Conservation (phyloP, 1,140 invertebrate species). For the Sogatella furcifera region DNA sequence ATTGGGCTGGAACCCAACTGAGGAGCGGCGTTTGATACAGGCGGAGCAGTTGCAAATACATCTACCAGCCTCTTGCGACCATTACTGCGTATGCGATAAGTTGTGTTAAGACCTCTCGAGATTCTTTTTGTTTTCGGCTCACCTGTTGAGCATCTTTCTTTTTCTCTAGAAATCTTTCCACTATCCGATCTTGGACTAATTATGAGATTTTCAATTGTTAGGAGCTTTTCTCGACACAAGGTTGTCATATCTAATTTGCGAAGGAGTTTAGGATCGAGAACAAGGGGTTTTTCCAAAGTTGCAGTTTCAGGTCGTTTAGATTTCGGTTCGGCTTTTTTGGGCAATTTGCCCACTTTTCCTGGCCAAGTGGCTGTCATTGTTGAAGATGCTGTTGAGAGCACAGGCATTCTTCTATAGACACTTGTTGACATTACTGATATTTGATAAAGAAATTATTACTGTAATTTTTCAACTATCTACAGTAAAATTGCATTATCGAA, state of each 20-base stretch:
- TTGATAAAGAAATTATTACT: too few species aligned
- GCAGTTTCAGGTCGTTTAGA: conserved; percentile 41
- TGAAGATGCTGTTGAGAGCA: neutral
- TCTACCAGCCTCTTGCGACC: neutral
- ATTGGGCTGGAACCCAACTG: too few species aligned
- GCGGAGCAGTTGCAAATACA: neutral
- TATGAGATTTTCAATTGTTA: conserved; percentile 27
- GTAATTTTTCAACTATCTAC: too few species aligned
- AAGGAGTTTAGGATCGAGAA: conserved; percentile 41
- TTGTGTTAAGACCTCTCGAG: neutral
- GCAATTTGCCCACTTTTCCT: neutral
- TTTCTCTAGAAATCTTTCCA: neutral
- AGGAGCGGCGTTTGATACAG: too few species aligned
- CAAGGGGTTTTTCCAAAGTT: conserved; percentile 41
- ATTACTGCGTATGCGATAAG: neutral
- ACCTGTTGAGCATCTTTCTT: neutral
- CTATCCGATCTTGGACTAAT: conserved; percentile 18
- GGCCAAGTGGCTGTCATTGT: neutral
- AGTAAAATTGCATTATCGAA: too few species aligned
- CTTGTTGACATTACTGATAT: too few species aligned
- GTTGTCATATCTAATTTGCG: conserved; percentile 46
- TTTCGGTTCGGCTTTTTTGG: neutral
- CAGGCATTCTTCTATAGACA: neutral
- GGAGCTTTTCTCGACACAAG: conserved; percentile 21
- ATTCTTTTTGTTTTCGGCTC: neutral